Base-by-base conservation (phyloP, 2,113 vertebrate genomes). In the Hucho hucho region DNA sequence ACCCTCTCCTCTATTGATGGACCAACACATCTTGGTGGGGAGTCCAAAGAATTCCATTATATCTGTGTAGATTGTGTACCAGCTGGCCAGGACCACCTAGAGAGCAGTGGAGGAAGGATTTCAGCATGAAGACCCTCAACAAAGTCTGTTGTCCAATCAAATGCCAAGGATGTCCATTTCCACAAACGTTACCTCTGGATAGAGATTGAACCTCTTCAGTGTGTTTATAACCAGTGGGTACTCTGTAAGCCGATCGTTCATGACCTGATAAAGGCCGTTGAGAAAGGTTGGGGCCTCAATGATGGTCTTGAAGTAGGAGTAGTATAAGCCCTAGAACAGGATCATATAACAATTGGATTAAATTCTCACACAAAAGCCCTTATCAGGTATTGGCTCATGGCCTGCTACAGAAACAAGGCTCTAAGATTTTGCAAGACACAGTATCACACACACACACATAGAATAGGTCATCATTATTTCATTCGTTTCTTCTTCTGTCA, bases 271-370 rank as follows among this genome's bases (percentile, higher is more conserved):
- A 0, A 99, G 90, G 46, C 98, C 98, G 14, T 83, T 91, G 81
- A 94, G 88, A 92, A 98, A 99, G 0, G 96, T 95, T 12, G 97
- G 96, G n/a, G 97, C 97, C 73, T 98, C 96, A 69, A 96, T 94
- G 64, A 99, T 95, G 61, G 94, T 97, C 92, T 99, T 99, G 87
- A 97, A 99, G 87, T 98, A 99, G 22, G 98, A 99, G 87, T 98
- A 99, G 90, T 99, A 99, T 2, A 99, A 87, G 64, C 97, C 98
- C 98, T 99, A 86, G 12, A 83, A 79, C 4, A 26, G 76, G 53
- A 74, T 53, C 49, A 53, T 53, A 43, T 11, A 53, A 53, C 16
- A 18, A 16, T 18, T 53, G 1, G 49, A 53, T 53, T 18, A 4
- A 11, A 43, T 43, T 53, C 49, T 3, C 4, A 53, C 49, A 53